A percentile compares a stretch with the other conserved stretches of the same genome.
Conservation (phyloP, 2,113 vertebrate genomes). For the Rhinopomastus cyanomelas region DNA sequence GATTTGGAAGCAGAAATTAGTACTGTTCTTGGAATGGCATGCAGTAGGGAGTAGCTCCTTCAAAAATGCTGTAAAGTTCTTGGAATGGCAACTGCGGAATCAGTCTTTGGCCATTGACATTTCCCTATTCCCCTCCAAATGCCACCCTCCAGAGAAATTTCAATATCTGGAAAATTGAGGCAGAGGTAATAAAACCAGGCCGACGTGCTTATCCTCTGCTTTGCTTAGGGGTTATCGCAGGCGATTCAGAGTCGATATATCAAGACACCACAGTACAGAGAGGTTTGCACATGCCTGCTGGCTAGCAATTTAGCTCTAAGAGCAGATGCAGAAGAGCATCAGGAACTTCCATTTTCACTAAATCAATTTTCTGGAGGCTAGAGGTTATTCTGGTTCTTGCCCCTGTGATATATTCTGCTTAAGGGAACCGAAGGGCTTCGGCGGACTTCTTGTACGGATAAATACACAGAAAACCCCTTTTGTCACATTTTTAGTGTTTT, state of each 20-base stretch:
- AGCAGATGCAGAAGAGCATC: not conserved
- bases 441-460: not conserved
- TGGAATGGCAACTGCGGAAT: not conserved
- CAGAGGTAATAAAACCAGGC: not conserved
- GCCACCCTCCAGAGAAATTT: not conserved
- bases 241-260: fast-evolving
- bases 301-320: not conserved
- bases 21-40: not conserved
- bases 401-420: not conserved
- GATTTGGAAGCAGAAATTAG: not conserved
- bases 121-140: not conserved
- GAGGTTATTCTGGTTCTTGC: slow-evolving; percentile 13
- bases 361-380: slow-evolving; percentile 28
- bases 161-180: not conserved
- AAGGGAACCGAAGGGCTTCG: not conserved
- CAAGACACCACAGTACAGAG: not conserved
- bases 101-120: not conserved
- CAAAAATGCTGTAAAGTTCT: not conserved
- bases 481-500: not conserved
- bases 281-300: not conserved
- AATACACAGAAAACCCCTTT: slow-evolving; percentile 2
- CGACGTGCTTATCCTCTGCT: not conserved
- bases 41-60: not conserved
- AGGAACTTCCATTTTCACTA: slow-evolving; percentile 14
- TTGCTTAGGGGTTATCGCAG: not conserved